Evolutionary conservation across 2,797 vertebrate species (phyloP), one percentile per base, ranked within the genome.

Genomic region (Melanogrammus aeglefinus): DNA sequence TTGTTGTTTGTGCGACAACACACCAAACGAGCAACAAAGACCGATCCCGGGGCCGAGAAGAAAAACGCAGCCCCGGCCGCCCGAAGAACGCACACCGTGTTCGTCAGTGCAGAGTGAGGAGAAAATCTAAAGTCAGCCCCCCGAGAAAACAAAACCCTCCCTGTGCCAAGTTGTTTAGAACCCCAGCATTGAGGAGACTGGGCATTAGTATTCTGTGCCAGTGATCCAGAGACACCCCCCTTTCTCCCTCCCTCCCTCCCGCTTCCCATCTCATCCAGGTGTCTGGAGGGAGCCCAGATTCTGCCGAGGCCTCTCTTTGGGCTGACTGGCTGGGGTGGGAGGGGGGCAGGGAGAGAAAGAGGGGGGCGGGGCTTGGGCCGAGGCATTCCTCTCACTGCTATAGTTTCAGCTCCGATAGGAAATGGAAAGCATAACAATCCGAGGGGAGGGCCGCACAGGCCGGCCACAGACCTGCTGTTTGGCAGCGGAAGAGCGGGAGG

Each of bases 181-280:
- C 86, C 80, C 80, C 81, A 79, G 83, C 86, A 83, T 76, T 89
- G 87, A 90, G 80, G 31, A 1, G 77, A 77, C 70, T 29, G n/a
- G 24, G 77, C 85, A 89, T 92, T 91, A 89, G 89, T 89, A 92
- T 92, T 92, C 91, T 51, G 38, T 33, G 73, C 80, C 4, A 76
- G 74, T 75, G 38, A 39, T 75, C 76, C 14, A 8, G 83, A 80
- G 1, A 78, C 79, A 79, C 88, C 74, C 81, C 81, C 77, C 79
- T 78, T 39, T 87, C 74, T 79, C 77, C 47, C 47, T 57, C 18
- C 16, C 13, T 18, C 47, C 51, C 51, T n/a, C 51, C 12, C 21
- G 1, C 57, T 63, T 24, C 57, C 57, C 41, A 14, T 75, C 80
- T 18, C 77, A 75, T 66, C 89, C 92, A 93, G 92, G 92, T 93